Evolutionary conservation across 2,888 invertebrate species (phyloP).

Genomic region (Maniola hyperantus): DNA sequence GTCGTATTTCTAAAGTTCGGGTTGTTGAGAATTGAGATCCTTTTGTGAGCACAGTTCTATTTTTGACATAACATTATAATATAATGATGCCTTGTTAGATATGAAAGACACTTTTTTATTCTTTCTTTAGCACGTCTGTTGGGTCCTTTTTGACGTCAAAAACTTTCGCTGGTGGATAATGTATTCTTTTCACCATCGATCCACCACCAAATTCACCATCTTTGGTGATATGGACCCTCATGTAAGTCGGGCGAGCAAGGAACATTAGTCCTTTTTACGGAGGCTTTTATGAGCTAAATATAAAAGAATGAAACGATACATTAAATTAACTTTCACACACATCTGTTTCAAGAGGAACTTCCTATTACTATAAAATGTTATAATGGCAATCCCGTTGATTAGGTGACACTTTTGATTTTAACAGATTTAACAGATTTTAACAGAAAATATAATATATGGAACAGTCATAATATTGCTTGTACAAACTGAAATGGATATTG

Average conservation of each 20-base stretch:
- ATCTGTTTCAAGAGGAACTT: not conserved
- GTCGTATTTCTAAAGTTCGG: slow-evolving; percentile 16
- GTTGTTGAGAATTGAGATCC: not conserved
- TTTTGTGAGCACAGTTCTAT: slow-evolving; percentile 15
- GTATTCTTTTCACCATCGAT: not conserved
- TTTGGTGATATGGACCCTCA: no score
- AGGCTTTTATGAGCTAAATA: not conserved
- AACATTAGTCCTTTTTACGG: no score
- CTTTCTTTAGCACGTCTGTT: not conserved
- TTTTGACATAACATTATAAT: not conserved
- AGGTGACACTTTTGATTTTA: not conserved
- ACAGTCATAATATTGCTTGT: no score
- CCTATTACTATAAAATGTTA: not conserved
- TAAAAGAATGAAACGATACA: not conserved
- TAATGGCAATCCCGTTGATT: not conserved
- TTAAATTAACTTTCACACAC: not conserved
- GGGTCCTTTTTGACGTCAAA: not conserved
- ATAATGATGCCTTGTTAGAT: slow-evolving; percentile 15
- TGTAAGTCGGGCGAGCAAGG: no score
- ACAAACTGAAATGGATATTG: no score
- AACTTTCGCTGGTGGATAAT: not conserved
- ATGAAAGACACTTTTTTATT: not conserved
- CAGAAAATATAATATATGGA: no score
- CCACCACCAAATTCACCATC: no score
- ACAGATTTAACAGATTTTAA: not conserved